Percentiles rank a stretch among this genome's conserved stretches.
Evolutionary conservation across 2,888 invertebrate genomes (phyloP).

Genomic region (Nomada goodeniana): DNA sequence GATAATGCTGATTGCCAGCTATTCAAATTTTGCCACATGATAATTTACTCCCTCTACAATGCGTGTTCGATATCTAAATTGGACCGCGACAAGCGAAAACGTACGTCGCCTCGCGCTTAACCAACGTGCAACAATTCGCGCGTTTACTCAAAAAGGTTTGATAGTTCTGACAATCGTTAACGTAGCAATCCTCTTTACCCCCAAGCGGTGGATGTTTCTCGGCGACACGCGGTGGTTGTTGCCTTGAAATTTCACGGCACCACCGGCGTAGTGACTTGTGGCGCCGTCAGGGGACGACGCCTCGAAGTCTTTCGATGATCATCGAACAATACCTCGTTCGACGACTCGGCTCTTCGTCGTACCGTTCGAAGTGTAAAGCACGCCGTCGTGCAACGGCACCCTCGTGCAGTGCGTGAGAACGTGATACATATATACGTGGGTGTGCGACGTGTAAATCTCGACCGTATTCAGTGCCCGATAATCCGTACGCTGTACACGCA

Average conservation of each 20-base stretch:
- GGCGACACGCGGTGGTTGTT: constrained; percentile 23
- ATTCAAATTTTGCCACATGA: constrained; percentile 1
- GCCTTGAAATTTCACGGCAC: constrained; percentile 45
- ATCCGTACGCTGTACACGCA: neutral
- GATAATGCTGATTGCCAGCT: no score
- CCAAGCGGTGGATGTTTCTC: constrained; percentile 29
- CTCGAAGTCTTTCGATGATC: constrained; percentile 64
- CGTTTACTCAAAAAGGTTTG: neutral
- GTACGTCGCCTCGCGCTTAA: neutral
- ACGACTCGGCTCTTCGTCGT: constrained; percentile 51
- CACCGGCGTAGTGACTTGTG: constrained; percentile 66
- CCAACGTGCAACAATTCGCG: neutral
- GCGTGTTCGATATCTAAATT: neutral
- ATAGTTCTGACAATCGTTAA: constrained; percentile 49
- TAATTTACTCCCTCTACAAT: constrained; percentile 18
- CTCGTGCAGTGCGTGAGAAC: constrained; percentile 52
- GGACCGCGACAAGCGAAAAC: neutral
- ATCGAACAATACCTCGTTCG: constrained; percentile 53
- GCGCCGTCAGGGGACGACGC: constrained; percentile 74
- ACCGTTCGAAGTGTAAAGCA: constrained; percentile 53
- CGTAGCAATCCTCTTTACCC: constrained; percentile 69
- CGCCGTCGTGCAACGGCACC: constrained; percentile 56
- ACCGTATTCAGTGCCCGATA: neutral
- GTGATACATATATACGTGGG: constrained; percentile 20
- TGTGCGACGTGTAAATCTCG: constrained; percentile 30